A percentile compares a stretch with the other conserved stretches of the same genome.
phyloP scores from a whole-genome alignment of 2,888 invertebrate genomes.

The Lysandra coridon region DNA sequence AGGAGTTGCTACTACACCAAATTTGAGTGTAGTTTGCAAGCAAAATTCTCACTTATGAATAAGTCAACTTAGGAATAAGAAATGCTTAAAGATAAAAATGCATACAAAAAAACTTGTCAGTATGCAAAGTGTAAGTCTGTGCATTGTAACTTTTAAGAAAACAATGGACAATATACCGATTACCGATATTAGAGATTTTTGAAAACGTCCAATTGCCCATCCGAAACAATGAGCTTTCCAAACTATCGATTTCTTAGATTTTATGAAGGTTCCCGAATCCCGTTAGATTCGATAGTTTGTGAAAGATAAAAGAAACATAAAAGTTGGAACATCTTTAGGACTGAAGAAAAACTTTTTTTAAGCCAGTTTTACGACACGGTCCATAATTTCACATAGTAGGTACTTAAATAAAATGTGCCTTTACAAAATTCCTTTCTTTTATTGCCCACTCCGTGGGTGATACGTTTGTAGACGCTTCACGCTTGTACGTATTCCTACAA shows the following conservation, averaged over 20 bases:
- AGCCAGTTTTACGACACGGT: conserved; percentile 15
- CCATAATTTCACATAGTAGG: conserved; percentile 13
- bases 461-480: neutral
- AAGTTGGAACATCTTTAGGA: conserved; percentile 20
- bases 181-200: neutral
- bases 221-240: neutral
- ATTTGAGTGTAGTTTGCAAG: neutral
- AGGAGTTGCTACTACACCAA: neutral
- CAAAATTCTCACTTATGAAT: neutral
- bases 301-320: conserved; percentile 23
- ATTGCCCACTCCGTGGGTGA: neutral
- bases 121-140: neutral
- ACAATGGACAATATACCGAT: neutral
- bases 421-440: conserved; percentile 20
- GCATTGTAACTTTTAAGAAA: neutral
- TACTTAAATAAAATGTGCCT: conserved; percentile 16
- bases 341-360: conserved; percentile 6
- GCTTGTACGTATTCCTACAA: neutral
- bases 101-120: neutral
- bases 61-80: neutral
- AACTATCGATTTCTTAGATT: conserved; percentile 11
- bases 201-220: conserved; percentile 6
- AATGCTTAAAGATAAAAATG: neutral
- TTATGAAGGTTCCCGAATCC: conserved; percentile 8
- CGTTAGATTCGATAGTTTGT: conserved; percentile 23